Percentiles rank a stretch among this genome's conserved stretches.
Evolutionary conservation across 2,797 vertebrate species (phyloP).

Genomic region (Yasuhikotakia modesta): DNA sequence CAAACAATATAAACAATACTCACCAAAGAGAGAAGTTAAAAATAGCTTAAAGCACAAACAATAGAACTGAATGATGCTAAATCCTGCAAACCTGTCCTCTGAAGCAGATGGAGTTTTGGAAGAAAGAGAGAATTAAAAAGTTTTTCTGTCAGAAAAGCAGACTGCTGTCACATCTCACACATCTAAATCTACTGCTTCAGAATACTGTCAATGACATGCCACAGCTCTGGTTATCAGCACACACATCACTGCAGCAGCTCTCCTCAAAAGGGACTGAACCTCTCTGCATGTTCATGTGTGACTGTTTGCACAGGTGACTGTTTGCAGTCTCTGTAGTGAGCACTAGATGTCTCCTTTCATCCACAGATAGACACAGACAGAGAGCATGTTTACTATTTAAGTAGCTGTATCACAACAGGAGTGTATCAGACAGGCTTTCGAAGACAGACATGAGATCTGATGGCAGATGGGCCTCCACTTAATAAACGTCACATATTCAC

Average conservation of each 20-base stretch:
- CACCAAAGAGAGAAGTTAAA: conserved; percentile 61
- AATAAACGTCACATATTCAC: too few species aligned
- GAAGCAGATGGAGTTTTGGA: conserved; percentile 21
- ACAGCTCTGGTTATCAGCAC: conserved; percentile 11
- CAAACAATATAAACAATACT: too few species aligned
- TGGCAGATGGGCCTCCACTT: neutral
- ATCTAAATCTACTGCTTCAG: neutral
- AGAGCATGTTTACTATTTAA: conserved; percentile 20
- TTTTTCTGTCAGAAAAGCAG: conserved; percentile 38
- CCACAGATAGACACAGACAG: conserved; percentile 62
- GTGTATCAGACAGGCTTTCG: neutral
- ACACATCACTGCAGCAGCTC: neutral
- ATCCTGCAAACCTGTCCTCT: conserved; percentile 40
- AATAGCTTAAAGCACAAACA: conserved; percentile 71
- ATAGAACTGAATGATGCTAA: conserved; percentile 72
- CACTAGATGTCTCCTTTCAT: conserved; percentile 78
- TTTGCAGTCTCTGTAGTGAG: conserved; percentile 62
- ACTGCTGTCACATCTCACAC: conserved; percentile 39
- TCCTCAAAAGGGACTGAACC: neutral
- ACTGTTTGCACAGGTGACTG: conserved; percentile 32
- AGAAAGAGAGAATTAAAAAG: conserved; percentile 30
- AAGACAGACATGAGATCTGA: neutral
- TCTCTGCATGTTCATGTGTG: neutral
- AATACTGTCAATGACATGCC: neutral
- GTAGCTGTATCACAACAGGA: neutral